phyloP scores from a whole-genome alignment of 2,113 vertebrate species.

The Chinchilla lanigera region DNA sequence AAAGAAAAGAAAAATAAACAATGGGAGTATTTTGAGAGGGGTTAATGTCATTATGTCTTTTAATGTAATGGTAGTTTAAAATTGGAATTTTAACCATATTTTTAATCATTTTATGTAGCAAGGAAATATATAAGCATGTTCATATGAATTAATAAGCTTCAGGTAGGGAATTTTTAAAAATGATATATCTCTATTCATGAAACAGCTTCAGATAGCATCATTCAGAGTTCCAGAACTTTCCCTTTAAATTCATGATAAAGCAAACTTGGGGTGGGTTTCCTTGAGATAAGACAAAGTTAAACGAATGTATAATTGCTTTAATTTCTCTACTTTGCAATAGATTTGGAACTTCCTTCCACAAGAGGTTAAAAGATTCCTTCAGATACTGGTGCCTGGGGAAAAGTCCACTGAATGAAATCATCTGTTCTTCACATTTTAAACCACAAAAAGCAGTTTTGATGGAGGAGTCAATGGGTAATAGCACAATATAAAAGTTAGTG shows the following conservation, averaged over 20 bases:
- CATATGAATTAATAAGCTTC: neutral
- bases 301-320: neutral
- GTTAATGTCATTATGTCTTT: neutral
- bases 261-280: neutral
- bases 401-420: neutral
- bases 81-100: neutral
- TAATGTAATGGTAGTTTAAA: neutral
- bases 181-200: neutral
- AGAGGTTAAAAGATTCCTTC: neutral
- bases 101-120: neutral
- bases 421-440: slow-evolving; percentile 16
- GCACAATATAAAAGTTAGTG: slow-evolving; percentile 9
- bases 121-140: neutral
- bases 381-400: neutral
- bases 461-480: neutral
- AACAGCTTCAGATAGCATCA: neutral
- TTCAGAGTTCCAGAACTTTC: neutral
- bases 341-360: neutral
- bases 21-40: neutral
- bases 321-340: neutral
- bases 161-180: neutral
- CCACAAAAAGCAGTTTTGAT: neutral
- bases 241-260: neutral
- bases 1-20: too few species aligned
- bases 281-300: neutral